phyloP scores from a whole-genome alignment of 30 jellyfish, hydroid and myxozoan genomes.

The Rhopilema esculentum region DNA sequence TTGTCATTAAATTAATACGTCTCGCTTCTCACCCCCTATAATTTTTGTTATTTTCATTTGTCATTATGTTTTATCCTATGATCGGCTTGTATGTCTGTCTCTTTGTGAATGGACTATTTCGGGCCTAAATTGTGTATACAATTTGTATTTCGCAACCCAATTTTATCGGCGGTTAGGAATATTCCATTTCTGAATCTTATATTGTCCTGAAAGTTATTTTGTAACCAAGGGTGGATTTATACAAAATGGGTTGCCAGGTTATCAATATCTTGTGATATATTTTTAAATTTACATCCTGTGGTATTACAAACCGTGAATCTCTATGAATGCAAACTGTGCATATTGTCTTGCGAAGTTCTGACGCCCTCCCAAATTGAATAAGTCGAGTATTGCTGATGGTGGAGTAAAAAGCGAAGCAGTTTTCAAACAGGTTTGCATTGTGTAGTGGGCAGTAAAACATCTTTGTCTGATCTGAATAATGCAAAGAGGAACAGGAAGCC shows the following conservation, averaged over 20 bases:
- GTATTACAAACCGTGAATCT: background rate
- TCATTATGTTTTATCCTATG: background rate
- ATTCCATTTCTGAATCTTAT: background rate
- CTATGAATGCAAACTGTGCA: conserved; percentile 7
- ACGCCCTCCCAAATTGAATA: background rate
- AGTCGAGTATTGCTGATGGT: conserved; percentile 13
- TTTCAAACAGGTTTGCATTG: background rate
- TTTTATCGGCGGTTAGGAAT: background rate
- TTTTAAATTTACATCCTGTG: background rate
- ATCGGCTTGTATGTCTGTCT: background rate
- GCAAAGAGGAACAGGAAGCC: conserved; percentile 58
- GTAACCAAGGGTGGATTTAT: background rate
- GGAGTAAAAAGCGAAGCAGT: background rate
- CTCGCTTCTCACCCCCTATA: background rate
- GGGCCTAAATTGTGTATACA: background rate
- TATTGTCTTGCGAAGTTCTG: background rate
- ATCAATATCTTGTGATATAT: background rate
- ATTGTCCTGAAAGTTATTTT: background rate
- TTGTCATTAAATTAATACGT: background rate
- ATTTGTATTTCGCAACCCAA: background rate
- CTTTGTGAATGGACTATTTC: background rate
- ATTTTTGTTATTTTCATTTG: background rate
- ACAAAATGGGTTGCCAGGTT: background rate
- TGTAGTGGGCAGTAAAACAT: conserved; percentile 39
- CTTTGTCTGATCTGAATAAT: conserved; percentile 23